These are phyloP conservation scores for Heliopora coerulea DNA, from an alignment of 92 coral and sea anemone genomes.

Conservation along the genomic window DNA sequence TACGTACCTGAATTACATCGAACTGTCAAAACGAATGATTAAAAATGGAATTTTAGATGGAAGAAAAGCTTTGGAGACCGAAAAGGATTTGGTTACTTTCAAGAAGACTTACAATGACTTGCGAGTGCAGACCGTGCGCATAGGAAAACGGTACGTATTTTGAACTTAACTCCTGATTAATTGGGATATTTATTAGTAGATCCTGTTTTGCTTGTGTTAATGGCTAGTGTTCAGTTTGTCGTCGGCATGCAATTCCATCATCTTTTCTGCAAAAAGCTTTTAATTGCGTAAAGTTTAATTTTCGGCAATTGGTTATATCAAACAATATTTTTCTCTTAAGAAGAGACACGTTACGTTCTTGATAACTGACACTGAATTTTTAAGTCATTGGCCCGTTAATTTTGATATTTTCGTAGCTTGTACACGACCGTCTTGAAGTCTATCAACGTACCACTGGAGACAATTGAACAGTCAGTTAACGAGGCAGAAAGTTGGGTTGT, in stretches of 20 bases:
- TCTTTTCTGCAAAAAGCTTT: too few relatives aligned
- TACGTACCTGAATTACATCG: constrained; percentile 16
- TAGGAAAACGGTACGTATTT: constrained; percentile 15
- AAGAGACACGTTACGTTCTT: too few relatives aligned
- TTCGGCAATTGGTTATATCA: too few relatives aligned
- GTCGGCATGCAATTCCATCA: too few relatives aligned
- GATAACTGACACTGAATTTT: too few relatives aligned
- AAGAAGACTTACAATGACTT: constrained; percentile 13
- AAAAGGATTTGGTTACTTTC: constrained; percentile 13
- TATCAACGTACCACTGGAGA: constrained; percentile 18
- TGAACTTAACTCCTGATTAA: not conserved
- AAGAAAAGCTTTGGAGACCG: constrained; percentile 20
- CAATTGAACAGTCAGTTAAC: constrained; percentile 18
- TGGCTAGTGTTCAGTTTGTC: too few relatives aligned
- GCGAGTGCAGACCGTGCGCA: constrained; percentile 13
- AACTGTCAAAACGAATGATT: constrained; percentile 36
- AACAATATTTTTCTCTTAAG: too few relatives aligned
- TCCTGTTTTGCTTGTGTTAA: too few relatives aligned
- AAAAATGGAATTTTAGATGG: constrained; percentile 5
- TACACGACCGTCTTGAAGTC: constrained; percentile 35
- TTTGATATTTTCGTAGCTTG: constrained; percentile 13
- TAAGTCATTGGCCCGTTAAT: too few relatives aligned
- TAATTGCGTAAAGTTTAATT: too few relatives aligned
- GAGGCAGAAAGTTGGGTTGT: constrained; percentile 29
- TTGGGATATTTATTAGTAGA: too few relatives aligned